Percentiles rank a stretch among this genome's conserved stretches.
phyloP scores from a whole-genome alignment of 2,888 invertebrate species.

The Polydrusus cervinus region DNA sequence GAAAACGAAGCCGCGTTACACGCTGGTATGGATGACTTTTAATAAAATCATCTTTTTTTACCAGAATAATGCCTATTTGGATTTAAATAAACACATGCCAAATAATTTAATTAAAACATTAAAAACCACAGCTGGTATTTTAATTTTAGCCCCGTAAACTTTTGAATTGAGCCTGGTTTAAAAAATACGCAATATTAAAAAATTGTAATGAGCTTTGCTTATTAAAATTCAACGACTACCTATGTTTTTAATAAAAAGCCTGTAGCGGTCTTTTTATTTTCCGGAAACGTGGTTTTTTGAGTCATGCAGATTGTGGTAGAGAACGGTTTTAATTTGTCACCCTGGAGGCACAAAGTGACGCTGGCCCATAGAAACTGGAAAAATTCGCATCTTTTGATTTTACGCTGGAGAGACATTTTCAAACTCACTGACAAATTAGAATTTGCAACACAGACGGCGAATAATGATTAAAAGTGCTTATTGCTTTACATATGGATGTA shows the following conservation, averaged over 20 bases:
- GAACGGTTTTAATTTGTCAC: constrained; percentile 44
- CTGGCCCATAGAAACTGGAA: constrained; percentile 31
- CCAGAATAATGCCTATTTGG: too few species aligned
- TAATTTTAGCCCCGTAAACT: neutral
- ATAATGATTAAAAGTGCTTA: constrained; percentile 44
- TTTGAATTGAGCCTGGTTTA: neutral
- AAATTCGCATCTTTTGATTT: constrained; percentile 47
- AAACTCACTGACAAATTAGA: constrained; percentile 42
- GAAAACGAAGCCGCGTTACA: too few species aligned
- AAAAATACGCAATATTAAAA: constrained; percentile 1
- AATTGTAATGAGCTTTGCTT: constrained; percentile 28
- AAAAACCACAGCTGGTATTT: neutral
- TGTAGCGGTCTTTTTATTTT: constrained; percentile 23
- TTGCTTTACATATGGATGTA: constrained; percentile 13
- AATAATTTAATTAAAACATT: constrained; percentile 14
- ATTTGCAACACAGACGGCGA: constrained; percentile 25
- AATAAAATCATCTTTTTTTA: too few species aligned
- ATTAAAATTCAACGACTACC: constrained; percentile 38
- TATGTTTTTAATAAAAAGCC: constrained; percentile 31
- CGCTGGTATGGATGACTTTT: too few species aligned
- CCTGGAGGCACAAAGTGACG: constrained; percentile 25
- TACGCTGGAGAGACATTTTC: constrained; percentile 46
- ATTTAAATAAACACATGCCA: neutral
- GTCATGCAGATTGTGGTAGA: constrained; percentile 19
- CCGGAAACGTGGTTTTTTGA: constrained; percentile 12